phyloP scores from a whole-genome alignment of 2,888 invertebrate species.

The Drosophila helvetica region DNA sequence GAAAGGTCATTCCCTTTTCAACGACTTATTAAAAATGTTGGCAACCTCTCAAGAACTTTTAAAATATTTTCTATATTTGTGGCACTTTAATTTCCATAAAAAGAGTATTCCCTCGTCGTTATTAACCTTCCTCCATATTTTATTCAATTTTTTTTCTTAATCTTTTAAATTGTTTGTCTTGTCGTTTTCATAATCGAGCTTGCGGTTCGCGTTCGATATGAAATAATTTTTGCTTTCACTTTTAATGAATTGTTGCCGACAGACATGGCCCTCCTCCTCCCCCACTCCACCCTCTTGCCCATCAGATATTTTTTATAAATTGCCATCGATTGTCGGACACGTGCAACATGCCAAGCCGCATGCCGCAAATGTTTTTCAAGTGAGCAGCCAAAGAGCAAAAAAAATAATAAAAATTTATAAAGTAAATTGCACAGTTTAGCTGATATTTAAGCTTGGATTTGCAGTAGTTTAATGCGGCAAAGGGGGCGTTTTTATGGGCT shows the following conservation, averaged over 20 bases:
- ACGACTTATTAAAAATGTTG: background rate
- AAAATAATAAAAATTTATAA: constrained; percentile 19
- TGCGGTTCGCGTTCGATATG: constrained; percentile 64
- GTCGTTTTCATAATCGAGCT: constrained; percentile 72
- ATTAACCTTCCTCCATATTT: constrained; percentile 34
- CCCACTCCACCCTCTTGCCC: background rate
- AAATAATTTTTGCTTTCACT: constrained; percentile 77
- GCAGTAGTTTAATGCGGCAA: constrained; percentile 60
- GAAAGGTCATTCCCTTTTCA: background rate
- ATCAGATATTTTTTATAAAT: constrained; percentile 58
- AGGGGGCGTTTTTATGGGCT: constrained; percentile 42
- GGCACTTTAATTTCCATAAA: background rate
- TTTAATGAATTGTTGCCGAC: constrained; percentile 67
- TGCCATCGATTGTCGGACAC: constrained; percentile 67
- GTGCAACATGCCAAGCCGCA: constrained; percentile 75
- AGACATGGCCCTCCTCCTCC: constrained; percentile 15
- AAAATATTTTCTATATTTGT: background rate
- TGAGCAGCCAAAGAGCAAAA: constrained; percentile 39
- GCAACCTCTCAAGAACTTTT: background rate
- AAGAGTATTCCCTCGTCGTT: constrained; percentile 34
- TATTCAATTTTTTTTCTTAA: constrained; percentile 51
- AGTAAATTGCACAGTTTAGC: constrained; percentile 39
- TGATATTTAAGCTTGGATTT: constrained; percentile 31
- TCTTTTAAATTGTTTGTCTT: constrained; percentile 56
- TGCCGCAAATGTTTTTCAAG: constrained; percentile 62